phyloP scores from a whole-genome alignment of 2,797 vertebrate species.

The Channa striata region DNA sequence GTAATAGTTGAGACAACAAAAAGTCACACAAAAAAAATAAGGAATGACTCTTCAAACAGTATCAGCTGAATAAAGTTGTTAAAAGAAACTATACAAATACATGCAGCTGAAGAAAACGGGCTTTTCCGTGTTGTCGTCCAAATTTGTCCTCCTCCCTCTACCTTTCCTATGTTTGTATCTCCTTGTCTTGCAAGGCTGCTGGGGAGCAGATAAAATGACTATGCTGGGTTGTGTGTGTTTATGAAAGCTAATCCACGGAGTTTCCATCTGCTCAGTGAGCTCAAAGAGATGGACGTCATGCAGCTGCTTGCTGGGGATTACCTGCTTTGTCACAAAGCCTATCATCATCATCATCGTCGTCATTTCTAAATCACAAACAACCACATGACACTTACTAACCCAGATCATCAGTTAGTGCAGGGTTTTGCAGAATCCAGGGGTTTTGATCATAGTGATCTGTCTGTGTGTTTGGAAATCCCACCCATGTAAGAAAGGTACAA shows the following conservation, averaged over 20 bases:
- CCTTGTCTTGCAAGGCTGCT: background rate
- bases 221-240: slow-evolving; percentile 27
- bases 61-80: no score
- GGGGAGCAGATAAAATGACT: background rate
- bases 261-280: slow-evolving; percentile 74
- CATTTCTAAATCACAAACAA: background rate
- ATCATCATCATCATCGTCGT: slow-evolving; percentile 29
- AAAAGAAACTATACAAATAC: no score
- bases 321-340: slow-evolving; percentile 63
- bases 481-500: no score
- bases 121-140: no score
- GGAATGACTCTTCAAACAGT: background rate
- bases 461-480: background rate
- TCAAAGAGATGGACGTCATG: slow-evolving; percentile 54
- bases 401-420: background rate
- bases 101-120: no score
- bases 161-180: background rate
- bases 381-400: background rate
- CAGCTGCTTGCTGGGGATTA: slow-evolving; percentile 68
- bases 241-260: slow-evolving; percentile 65
- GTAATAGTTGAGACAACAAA: background rate
- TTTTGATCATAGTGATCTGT: background rate
- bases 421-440: background rate
- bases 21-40: background rate
- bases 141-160: background rate